Evolutionary conservation across 2,888 invertebrate species (phyloP).

Genomic region (Limenitis camilla): DNA sequence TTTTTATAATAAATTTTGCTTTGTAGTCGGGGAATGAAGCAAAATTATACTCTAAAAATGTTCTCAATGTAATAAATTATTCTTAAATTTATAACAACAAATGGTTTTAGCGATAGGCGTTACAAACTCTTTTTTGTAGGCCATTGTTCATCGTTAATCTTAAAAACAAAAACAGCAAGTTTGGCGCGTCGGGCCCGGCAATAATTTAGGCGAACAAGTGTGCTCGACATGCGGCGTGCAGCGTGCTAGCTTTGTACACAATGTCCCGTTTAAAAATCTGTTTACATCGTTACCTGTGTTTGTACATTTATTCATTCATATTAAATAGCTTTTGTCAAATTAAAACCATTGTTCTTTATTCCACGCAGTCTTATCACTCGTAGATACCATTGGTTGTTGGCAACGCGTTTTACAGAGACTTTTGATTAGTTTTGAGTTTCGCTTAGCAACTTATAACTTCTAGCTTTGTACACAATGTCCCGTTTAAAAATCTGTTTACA

Average conservation of each 20-base stretch:
- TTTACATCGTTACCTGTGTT: conserved; percentile 18
- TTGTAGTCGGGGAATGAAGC: too few relatives aligned
- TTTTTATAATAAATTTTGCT: too few relatives aligned
- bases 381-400: too few relatives aligned
- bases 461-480: conserved; percentile 23
- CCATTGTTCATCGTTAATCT: conserved; percentile 71
- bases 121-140: conserved; percentile 66
- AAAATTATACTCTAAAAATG: too few relatives aligned
- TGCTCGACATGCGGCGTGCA: conserved; percentile 57
- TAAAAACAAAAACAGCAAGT: conserved; percentile 70
- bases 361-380: too few relatives aligned
- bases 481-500: conserved; percentile 19
- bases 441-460: too few relatives aligned
- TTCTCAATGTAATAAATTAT: conserved; percentile 40
- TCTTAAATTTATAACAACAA: conserved; percentile 22
- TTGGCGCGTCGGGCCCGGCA: conserved; percentile 46
- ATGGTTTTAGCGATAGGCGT: conserved; percentile 63
- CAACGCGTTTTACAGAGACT: too few relatives aligned
- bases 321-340: background rate
- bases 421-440: too few relatives aligned
- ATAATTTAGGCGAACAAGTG: conserved; percentile 66
- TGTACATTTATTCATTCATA: conserved; percentile 2
- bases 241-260: conserved; percentile 31
- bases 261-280: conserved; percentile 19
- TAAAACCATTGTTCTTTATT: background rate